Evolutionary conservation across 2,888 invertebrate genomes (phyloP), one percentile per base, ranked within the genome.

Genomic region (Pimpla rufipes): DNA sequence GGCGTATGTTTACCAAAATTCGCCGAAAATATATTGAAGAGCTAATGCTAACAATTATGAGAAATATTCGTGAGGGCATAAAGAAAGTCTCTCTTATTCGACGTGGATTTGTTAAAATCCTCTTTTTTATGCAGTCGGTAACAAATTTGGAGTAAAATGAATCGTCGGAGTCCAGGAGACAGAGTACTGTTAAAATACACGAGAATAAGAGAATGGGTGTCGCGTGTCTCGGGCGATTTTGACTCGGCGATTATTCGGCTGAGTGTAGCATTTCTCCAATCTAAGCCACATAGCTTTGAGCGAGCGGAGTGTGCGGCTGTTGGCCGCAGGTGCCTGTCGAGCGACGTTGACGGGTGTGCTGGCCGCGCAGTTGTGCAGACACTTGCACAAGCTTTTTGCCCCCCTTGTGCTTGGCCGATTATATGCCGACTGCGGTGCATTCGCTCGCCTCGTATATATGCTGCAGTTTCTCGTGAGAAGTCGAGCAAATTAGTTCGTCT

Each of bases 381-480:
- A 71, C 76, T 78, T 82, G 62, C 80, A 74, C 79, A 84, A 85
- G 79, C 73, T 47, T 73, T 81, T 70, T 71, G 80, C 73, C 85
- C 84, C 76, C 45, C 45, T 76, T 40, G 55, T 42, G 55, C 40
- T 16, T 35, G 8, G 18, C 11, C 37, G 29, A 45, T 57, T n/a
- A 57, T 71, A 74, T 50, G 59, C 35, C 59, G 59, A 74, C 42
- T 37, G 59, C 18, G 55, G 37, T 68, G 50, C 52, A 57, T 42
- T 57, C 71, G 75, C 75, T 64, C 4, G n/a, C 62, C 29, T 42
- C 23, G 13, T 21, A 40, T 52, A 67, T 47, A 55, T 76, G 67
- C 55, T 37, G 73, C 83, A 84, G 81, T 84, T 78, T 66, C 70
- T 85, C 75, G 85, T 83, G 85, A 84, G 86, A 85, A 85, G 84